These are phyloP conservation scores for Tortrix viridana DNA, from an alignment of 2,888 invertebrate genomes.

Conservation along the genomic window DNA sequence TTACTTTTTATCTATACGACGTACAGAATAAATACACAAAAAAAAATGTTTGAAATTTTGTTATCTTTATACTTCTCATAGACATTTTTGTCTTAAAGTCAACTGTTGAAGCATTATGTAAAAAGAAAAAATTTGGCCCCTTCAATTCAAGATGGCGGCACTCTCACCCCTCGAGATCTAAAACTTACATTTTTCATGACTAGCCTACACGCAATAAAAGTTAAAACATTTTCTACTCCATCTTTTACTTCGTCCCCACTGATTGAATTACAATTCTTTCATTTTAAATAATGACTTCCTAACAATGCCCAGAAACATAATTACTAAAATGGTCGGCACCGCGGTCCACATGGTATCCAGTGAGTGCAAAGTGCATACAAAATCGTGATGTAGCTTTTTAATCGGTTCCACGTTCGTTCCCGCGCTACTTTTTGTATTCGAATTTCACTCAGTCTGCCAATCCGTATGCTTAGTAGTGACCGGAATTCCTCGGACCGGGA, in stretches of 20 bases:
- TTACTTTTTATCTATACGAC: too few species aligned
- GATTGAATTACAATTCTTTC: not conserved
- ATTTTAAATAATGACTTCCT: slow-evolving; percentile 38
- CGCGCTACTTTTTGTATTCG: slow-evolving; percentile 81
- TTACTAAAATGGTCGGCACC: slow-evolving; percentile 59
- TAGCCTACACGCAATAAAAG: not conserved
- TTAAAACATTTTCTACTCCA: too few species aligned
- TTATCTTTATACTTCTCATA: too few species aligned
- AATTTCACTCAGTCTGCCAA: slow-evolving; percentile 75
- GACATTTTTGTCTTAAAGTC: too few species aligned
- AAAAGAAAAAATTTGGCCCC: too few species aligned
- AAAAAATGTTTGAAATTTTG: too few species aligned
- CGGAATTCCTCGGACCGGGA: slow-evolving; percentile 49
- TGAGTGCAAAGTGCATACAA: slow-evolving; percentile 84
- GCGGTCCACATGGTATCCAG: slow-evolving; percentile 70
- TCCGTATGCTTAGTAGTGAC: slow-evolving; percentile 67
- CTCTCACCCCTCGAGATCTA: too few species aligned
- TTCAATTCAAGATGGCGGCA: too few species aligned
- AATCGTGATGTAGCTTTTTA: slow-evolving; percentile 84
- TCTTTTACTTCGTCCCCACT: too few species aligned
- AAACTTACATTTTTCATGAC: too few species aligned
- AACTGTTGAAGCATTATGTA: too few species aligned
- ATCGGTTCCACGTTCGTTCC: slow-evolving; percentile 82
- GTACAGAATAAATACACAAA: too few species aligned
- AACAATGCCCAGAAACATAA: slow-evolving; percentile 62